These are phyloP conservation scores for Eumaeus atala DNA, from an alignment of 1,140 invertebrate species.

Conservation along the genomic window DNA sequence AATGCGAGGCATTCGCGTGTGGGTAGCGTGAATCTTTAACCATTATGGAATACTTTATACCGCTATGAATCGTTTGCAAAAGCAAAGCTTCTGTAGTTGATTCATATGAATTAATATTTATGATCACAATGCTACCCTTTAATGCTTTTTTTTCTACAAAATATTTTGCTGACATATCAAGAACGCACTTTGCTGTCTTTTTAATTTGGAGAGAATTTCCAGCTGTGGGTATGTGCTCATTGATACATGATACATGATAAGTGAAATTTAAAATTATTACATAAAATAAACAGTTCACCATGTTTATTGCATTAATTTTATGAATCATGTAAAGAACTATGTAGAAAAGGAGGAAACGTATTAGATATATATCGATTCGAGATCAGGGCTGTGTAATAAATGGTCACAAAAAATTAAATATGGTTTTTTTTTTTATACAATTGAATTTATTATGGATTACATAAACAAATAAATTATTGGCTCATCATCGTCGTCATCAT, in stretches of 20 bases:
- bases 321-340: too few species aligned
- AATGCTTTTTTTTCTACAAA: constrained; percentile 70
- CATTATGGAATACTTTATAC: constrained; percentile 70
- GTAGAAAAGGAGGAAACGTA: too few species aligned
- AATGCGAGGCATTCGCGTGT: constrained; percentile 70
- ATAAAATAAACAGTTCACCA: constrained; percentile 1
- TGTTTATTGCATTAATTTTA: background rate
- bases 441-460: too few species aligned
- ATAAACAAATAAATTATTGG: too few species aligned
- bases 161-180: constrained; percentile 70
- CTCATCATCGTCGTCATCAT: too few species aligned
- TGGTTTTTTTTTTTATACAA: too few species aligned
- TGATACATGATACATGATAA: constrained; percentile 19
- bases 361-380: too few species aligned
- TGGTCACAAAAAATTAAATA: too few species aligned
- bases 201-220: constrained; percentile 44
- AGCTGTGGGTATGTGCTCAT: constrained; percentile 42
- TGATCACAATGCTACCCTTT: constrained; percentile 67
- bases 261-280: constrained; percentile 20
- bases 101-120: constrained; percentile 61
- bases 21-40: constrained; percentile 63
- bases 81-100: constrained; percentile 56
- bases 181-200: constrained; percentile 63
- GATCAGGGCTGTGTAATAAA: too few species aligned
- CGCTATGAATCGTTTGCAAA: constrained; percentile 60